phyloP scores from a whole-genome alignment of 1,140 invertebrate genomes.

The Brachionus manjavacas region DNA sequence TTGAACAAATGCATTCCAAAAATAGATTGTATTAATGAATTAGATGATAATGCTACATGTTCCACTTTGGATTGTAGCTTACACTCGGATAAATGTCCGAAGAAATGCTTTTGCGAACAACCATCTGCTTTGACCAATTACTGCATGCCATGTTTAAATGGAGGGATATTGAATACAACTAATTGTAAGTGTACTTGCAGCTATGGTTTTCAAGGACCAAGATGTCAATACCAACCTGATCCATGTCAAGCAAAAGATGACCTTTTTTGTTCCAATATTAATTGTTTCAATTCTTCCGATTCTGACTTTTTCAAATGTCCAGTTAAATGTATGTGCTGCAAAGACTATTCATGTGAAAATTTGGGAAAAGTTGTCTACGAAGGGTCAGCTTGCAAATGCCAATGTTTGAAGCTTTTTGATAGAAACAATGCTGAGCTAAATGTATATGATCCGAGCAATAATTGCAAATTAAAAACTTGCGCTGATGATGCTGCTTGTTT shows the following conservation, averaged over 20 bases:
- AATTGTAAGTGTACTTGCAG: constrained; percentile 14
- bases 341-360: constrained; percentile 16
- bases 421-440: not conserved
- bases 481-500: not conserved
- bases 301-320: constrained; percentile 26
- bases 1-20: not conserved
- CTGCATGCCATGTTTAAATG: constrained; percentile 22
- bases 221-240: constrained; percentile 30
- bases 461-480: not conserved
- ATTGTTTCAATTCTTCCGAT: constrained; percentile 16
- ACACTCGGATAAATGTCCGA: not conserved
- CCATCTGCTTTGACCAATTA: not conserved
- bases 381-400: not conserved
- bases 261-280: constrained; percentile 1
- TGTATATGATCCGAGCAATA: not conserved
- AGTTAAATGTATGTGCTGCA: constrained; percentile 35
- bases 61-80: not conserved
- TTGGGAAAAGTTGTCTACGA: not conserved
- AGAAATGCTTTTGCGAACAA: constrained; percentile 21
- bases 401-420: not conserved
- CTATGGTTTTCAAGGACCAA: not conserved
- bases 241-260: not conserved
- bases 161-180: not conserved
- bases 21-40: not conserved
- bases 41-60: not conserved